Percentiles rank a stretch among this genome's conserved stretches.
phyloP scores from a whole-genome alignment of 2,888 invertebrate genomes.

The Melipona beecheii region DNA sequence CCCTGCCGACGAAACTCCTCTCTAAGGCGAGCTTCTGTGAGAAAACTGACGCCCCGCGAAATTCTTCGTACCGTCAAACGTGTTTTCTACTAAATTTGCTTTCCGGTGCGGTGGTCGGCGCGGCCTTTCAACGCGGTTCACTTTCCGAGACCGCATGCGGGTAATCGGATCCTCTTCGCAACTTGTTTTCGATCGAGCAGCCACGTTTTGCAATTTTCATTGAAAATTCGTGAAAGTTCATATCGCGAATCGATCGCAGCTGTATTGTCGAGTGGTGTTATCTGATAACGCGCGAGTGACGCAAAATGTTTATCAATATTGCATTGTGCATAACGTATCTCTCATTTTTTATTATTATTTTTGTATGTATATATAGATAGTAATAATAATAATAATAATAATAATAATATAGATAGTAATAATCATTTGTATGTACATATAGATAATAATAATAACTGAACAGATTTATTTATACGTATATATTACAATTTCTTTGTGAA shows the following conservation, averaged over 20 bases:
- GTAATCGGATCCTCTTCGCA: slow-evolving; percentile 3
- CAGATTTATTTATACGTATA: too few species aligned
- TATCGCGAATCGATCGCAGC: too few species aligned
- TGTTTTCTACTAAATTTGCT: slow-evolving; percentile 10
- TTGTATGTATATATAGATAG: too few species aligned
- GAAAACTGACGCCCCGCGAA: not conserved
- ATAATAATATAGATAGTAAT: too few species aligned
- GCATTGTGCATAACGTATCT: not conserved
- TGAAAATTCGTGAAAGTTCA: too few species aligned
- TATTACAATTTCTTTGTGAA: too few species aligned
- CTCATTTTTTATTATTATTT: not conserved
- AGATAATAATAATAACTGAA: too few species aligned
- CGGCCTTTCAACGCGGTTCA: not conserved
- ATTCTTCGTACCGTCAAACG: not conserved
- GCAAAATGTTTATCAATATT: not conserved
- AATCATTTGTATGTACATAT: too few species aligned
- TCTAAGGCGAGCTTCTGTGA: not conserved
- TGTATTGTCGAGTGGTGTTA: too few species aligned
- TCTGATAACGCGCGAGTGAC: not conserved
- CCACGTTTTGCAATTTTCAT: not conserved
- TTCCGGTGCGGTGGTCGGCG: not conserved
- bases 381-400: not conserved
- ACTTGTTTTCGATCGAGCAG: not conserved
- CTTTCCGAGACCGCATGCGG: not conserved
- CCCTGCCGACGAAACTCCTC: not conserved